A percentile compares a stretch with the other conserved stretches of the same genome.
Conservation (phyloP, 1,140 invertebrate genomes). For the Aphis craccivora region DNA sequence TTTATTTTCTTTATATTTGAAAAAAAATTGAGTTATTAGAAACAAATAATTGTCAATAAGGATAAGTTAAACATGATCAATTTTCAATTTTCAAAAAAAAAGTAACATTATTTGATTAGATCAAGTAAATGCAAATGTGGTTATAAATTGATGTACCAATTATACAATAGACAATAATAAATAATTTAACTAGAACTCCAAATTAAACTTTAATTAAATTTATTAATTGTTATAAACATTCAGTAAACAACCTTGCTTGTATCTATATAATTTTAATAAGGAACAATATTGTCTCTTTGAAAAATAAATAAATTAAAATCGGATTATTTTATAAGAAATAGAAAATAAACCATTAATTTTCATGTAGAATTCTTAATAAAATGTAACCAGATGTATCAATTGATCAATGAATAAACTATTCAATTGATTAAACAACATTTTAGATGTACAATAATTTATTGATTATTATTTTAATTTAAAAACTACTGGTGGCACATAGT, state of each 20-base stretch:
- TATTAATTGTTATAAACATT: not conserved
- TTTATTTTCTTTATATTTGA: slow-evolving; percentile 69
- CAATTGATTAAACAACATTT: not conserved
- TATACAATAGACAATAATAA: not conserved
- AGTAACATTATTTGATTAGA: not conserved
- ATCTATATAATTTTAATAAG: no score
- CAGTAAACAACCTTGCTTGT: no score
- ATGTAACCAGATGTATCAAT: not conserved
- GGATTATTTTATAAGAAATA: no score
- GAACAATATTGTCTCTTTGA: no score
- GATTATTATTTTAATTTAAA: no score
- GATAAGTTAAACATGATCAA: no score
- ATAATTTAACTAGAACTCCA: not conserved
- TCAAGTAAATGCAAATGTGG: not conserved
- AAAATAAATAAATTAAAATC: no score
- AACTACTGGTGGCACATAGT: no score
- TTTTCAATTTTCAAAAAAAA: no score
- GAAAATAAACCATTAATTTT: no score
- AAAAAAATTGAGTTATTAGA: slow-evolving; percentile 65
- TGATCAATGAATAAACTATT: not conserved
- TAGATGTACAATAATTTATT: no score
- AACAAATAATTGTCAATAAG: not conserved
- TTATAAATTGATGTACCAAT: not conserved
- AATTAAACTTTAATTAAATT: not conserved
- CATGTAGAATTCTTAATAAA: not conserved